Conservation (phyloP, 2,113 vertebrate genomes). For the Girardinichthys multiradiatus region DNA sequence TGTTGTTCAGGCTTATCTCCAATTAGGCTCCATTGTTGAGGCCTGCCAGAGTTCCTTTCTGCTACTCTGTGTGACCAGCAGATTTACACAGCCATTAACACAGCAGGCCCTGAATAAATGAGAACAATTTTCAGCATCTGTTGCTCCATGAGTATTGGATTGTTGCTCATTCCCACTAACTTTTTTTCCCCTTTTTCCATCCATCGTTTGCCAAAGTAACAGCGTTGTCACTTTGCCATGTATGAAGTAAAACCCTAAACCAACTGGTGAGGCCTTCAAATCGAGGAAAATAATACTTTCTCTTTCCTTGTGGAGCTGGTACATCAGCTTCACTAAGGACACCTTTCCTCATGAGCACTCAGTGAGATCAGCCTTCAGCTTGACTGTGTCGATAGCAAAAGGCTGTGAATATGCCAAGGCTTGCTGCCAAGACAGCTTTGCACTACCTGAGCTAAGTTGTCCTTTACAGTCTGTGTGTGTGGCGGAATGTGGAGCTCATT, state of each 20-base stretch:
- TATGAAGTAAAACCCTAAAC: conserved; percentile 51
- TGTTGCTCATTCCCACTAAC: conserved; percentile 40
- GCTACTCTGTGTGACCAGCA: conserved; percentile 67
- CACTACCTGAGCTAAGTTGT: conserved; percentile 72
- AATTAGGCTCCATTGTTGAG: conserved; percentile 79
- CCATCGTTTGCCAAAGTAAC: conserved; percentile 31
- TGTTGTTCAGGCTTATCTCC: conserved; percentile 82
- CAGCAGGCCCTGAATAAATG: conserved; percentile 73
- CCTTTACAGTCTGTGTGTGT: conserved; percentile 62
- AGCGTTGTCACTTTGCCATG: conserved; percentile 57
- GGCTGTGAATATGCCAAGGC: conserved; percentile 61
- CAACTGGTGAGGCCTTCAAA: conserved; percentile 53
- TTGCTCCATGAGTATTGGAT: conserved; percentile 55
- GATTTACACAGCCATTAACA: conserved; percentile 77
- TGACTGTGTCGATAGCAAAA: conserved; percentile 66
- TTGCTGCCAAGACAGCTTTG: conserved; percentile 72
- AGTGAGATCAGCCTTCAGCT: conserved; percentile 60
- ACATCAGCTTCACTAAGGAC: conserved; percentile 64
- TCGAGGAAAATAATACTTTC: conserved; percentile 28
- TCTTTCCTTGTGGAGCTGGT: conserved; percentile 45
- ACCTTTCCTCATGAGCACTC: conserved; percentile 48
- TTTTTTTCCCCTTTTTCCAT: not conserved
- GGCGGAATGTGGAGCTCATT: conserved; percentile 26
- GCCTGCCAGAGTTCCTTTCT: conserved; percentile 71
- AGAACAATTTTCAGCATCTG: conserved; percentile 71